Evolutionary conservation across 1,140 invertebrate genomes (phyloP), one percentile per base, ranked within the genome.

Genomic region (Doryteuthis pealeii): DNA sequence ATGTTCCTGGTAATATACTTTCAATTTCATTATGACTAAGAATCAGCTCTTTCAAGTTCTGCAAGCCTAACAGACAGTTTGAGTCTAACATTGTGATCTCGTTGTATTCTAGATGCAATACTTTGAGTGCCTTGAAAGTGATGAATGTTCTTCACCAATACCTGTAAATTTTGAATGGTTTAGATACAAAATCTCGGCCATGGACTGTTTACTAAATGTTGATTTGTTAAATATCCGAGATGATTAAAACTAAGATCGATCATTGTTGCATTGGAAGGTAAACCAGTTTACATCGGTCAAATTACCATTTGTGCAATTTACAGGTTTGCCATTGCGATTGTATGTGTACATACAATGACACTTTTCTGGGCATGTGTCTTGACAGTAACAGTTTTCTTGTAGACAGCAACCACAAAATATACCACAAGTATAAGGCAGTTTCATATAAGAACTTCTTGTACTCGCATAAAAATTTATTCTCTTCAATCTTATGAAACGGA

Each of bases 231-330:
- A 5, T 58, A 49, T 5, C 32, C 67, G 33, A 84, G 70, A 35
- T 78, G 77, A 72, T 84, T 84, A n/a, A 79, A 74, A 62, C 81
- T 80, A 18, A 84, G 70, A 18, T 73, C 73, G 12, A 84, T 31
- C 28, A 78, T 70, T 12, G 77, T 78, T 14, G 78, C 77, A 14
- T 49, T 40, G 6, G 30, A 28, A 2, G 80, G 80, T 15, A 84
- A 18, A 5, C 28, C 3, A n/a, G n/a, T 4, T 32, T 18, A 12
- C 15, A 5, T 58, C 26, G 10, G 75, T 78, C 22, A 82, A 40
- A 49, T 76, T 76, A 12, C 68, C 54, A 8, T 72, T 67, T 54
- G 71, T 40, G 58, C 82, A 84, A 49, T 74, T 65, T 0, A 82
- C 76, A 22, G 72, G 76, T 45, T 82, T 76, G 35, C 77, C 30